phyloP scores from a whole-genome alignment of 64 coral and sea anemone genomes.

The Pocillopora verrucosa region DNA sequence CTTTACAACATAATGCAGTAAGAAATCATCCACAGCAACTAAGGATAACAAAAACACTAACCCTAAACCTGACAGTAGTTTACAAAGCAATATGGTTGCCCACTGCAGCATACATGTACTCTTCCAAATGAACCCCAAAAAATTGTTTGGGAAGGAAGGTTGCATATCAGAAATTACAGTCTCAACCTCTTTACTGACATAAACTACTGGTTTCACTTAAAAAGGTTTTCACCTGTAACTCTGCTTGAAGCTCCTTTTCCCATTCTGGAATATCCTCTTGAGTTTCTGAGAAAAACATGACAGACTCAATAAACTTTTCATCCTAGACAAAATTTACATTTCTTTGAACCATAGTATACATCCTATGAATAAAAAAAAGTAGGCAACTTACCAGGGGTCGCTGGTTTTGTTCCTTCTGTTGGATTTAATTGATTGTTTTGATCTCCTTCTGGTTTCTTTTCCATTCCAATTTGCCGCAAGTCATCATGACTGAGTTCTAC shows the following conservation, averaged over 20 bases:
- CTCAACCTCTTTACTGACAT: too few species aligned
- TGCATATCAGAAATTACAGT: too few species aligned
- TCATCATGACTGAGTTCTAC: constrained; percentile 94
- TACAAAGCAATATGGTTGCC: too few species aligned
- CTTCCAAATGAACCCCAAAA: too few species aligned
- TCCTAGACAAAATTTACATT: neutral
- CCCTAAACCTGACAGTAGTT: too few species aligned
- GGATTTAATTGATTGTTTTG: constrained; percentile 24
- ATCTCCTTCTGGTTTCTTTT: constrained; percentile 36
- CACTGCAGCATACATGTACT: too few species aligned
- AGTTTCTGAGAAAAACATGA: neutral
- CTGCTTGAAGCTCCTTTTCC: constrained; percentile 94
- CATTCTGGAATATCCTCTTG: constrained; percentile 86
- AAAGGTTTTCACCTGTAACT: constrained; percentile 68
- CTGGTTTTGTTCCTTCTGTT: constrained; percentile 1
- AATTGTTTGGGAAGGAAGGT: too few species aligned
- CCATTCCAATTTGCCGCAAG: constrained; percentile 89
- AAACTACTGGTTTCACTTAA: too few species aligned
- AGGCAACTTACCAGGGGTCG: neutral
- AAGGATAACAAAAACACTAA: too few species aligned
- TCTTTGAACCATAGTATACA: neutral
- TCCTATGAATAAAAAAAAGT: too few species aligned
- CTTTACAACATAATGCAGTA: too few species aligned
- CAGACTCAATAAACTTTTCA: neutral
- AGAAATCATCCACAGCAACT: too few species aligned